Evolutionary conservation across 2,888 invertebrate species (phyloP), one percentile per base, ranked within the genome.

Genomic region (Lepidonotus clava): DNA sequence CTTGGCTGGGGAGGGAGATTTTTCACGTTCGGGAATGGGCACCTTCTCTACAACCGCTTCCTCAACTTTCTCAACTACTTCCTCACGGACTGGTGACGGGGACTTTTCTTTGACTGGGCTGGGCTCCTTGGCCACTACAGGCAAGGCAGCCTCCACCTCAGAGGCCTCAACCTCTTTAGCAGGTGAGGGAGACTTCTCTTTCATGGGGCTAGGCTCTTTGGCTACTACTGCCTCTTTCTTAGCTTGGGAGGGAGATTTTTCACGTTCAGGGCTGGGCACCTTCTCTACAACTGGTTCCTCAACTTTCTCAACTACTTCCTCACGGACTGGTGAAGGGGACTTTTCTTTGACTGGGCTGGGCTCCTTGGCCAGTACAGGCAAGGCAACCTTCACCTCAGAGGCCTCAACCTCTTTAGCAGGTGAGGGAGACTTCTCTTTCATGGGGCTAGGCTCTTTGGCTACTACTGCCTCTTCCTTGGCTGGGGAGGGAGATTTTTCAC

Each of bases 211-310:
- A 21, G 51, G 51, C 24, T 66, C 66, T 24, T 66, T 66, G 24
- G 28, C 66, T 95, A 91, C 97, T 97, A 36, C 97, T 96, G 51
- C 96, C 4, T 28, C 18, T 61, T 61, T 21, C 24, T 53, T 34
- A 18, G 4, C 5, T 28, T 24, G 28, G 21, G 36, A 5, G 4
- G 6, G 14, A 61, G 38, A 18, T 21, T 46, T 24, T 34, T 84
- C 84, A 14, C 28, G 24, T 11, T 8, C n/a, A 61, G 84, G 61
- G 11, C n/a, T 46, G 61, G 53, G 86, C 90, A 71, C 83, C 67
- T 28, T 56, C 46, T 84, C 85, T 21, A 38, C 56, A 88, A 87
- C 38, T 84, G 67, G 84, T 87, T 87, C 84, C 0, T 46, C 67
- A 71, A 87, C 86, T 21, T 14, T 51, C 21, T 14, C 56, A 80